Evolutionary conservation across 2,888 invertebrate genomes (phyloP), one percentile per base, ranked within the genome.

Genomic region (Drosophila pseudotakahashii): DNA sequence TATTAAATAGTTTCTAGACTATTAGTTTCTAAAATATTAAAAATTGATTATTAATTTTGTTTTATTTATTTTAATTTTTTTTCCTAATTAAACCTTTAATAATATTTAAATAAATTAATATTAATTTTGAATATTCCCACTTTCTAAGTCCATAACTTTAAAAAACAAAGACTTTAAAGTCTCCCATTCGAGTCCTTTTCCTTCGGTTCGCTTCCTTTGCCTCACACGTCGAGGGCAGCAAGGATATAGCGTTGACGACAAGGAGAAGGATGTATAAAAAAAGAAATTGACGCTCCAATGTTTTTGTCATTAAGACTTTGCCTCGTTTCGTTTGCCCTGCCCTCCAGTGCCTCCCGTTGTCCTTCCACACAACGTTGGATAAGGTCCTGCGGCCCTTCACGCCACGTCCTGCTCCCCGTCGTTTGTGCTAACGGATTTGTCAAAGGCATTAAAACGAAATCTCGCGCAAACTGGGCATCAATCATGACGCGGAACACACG

Each of bases 381-480:
- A 61, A 47, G 44, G 69, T 66, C 69, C 45, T 39, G 16, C 36
- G 48, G 30, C 48, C 36, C 16, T 58, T 32, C 47, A 16, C 34
- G 32, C n/a, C 13, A 11, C 34, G 32, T n/a, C 13, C 19, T 19
- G 11, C 44, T 51, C 36, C 57, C 23, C 36, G 19, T 48, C 73
- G 79, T 86, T 87, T 81, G 68, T 79, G 82, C 83, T 61, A 85
- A 85, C 88, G 80, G 82, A 88, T 83, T 83, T 83, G 88, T 83
- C 83, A 83, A 86, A 88, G 86, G 76, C 87, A 88, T 88, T 83
- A 84, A 82, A 86, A 86, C 74, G 78, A 83, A 88, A 83, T 83
- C 85, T 86, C 78, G 88, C 86, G 86, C 83, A 80, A 86, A 79
- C 82, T 82, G 82, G 80, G 88, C 88, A 83, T 83, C 83, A 83